phyloP scores from a whole-genome alignment of 2,113 vertebrate genomes.

The Corythornis madagascariensis region DNA sequence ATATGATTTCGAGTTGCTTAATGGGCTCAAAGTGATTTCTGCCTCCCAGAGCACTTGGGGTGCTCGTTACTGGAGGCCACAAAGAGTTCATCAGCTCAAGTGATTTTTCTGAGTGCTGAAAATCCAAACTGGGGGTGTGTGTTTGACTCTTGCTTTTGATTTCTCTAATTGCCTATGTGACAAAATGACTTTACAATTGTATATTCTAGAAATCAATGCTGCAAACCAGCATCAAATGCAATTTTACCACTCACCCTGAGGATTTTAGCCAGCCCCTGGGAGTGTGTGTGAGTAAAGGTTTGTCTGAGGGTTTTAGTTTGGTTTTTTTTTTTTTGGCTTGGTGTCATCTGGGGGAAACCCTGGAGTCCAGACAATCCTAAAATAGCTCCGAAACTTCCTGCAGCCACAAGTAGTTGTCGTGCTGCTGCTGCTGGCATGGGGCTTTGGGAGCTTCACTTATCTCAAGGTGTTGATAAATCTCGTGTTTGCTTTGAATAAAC shows the following conservation, averaged over 20 bases:
- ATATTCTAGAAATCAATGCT: neutral
- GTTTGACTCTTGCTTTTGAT: neutral
- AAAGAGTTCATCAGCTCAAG: neutral
- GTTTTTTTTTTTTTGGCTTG: neutral
- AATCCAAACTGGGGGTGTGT: fast-evolving
- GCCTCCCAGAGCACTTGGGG: neutral
- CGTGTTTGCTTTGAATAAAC: neutral
- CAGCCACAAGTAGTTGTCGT: neutral
- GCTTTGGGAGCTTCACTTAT: neutral
- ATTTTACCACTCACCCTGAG: neutral
- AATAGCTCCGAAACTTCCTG: neutral
- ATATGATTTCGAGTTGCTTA: neutral
- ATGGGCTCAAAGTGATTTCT: neutral
- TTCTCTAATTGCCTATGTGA: fast-evolving
- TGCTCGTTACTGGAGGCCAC: neutral
- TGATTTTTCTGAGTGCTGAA: neutral
- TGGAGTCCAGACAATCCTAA: neutral
- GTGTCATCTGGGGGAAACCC: neutral
- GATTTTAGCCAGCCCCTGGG: neutral
- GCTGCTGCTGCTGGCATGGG: neutral
- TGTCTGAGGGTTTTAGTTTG: neutral
- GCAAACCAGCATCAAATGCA: neutral
- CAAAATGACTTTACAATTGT: neutral
- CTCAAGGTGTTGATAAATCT: neutral
- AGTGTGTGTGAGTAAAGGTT: neutral